These are phyloP conservation scores for Tenthredo mesomela DNA, from an alignment of 2,888 invertebrate genomes.

Conservation along the genomic window DNA sequence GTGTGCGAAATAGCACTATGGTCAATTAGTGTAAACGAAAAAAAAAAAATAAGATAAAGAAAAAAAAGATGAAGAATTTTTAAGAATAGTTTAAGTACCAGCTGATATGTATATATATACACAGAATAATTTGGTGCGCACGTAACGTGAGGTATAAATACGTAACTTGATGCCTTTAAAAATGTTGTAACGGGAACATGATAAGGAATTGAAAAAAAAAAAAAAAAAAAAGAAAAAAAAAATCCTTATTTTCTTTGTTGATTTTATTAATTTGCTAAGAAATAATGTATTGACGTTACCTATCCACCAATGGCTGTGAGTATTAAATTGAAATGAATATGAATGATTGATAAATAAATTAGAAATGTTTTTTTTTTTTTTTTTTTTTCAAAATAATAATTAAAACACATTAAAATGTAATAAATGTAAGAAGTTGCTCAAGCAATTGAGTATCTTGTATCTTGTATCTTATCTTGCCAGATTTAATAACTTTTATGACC, in stretches of 20 bases:
- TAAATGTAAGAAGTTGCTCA: slow-evolving; percentile 19
- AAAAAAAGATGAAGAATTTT: neutral
- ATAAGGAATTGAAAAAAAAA: neutral
- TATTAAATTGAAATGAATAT: slow-evolving; percentile 58
- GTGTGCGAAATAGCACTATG: neutral
- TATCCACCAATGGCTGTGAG: slow-evolving; percentile 66
- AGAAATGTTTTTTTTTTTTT: neutral
- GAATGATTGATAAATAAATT: neutral
- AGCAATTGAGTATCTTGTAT: slow-evolving; percentile 23
- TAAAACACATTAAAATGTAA: neutral
- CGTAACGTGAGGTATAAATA: neutral
- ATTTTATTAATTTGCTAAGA: slow-evolving; percentile 1
- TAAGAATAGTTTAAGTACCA: neutral
- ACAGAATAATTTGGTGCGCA: slow-evolving; percentile 29
- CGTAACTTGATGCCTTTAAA: neutral
- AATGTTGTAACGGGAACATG: neutral
- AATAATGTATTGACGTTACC: slow-evolving; percentile 16
- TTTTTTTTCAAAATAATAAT: neutral
- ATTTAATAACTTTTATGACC: slow-evolving; percentile 60
- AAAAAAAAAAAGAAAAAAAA: too few species aligned
- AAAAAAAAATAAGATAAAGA: neutral
- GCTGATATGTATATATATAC: neutral
- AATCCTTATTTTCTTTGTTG: neutral
- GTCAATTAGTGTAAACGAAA: neutral
- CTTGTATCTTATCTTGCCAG: slow-evolving; percentile 66